Evolutionary conservation across 1,140 invertebrate genomes (phyloP), one percentile per base, ranked within the genome.

Genomic region (Lerema accius): DNA sequence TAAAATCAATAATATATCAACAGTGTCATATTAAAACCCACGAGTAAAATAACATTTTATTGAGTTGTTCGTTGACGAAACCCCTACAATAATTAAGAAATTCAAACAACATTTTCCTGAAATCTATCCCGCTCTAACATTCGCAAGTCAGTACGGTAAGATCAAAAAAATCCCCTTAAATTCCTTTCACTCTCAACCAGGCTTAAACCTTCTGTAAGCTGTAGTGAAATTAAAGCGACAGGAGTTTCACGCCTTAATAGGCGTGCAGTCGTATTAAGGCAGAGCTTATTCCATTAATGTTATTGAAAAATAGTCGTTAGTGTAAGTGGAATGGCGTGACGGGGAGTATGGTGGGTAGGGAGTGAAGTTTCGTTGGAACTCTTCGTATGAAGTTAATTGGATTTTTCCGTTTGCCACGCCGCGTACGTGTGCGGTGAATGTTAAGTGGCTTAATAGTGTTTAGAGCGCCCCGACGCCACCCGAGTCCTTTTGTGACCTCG

Each of bases 301-400:
- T 79, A 79, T 79, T 79, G 79, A 76, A 71, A 82, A 78, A 74
- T 79, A 79, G 69, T 76, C 71, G 71, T 75, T 80, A 78, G 69
- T 72, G 69, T 67, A 70, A 76, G 79, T 69, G 71, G 70, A 64
- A 65, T 59, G 46, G 63, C 53, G 63, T 65, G 23, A 37, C 46
- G 58, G 28, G 17, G 40, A 14, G 26, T 55, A 19, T 19, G 62
- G 35, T n/a, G 59, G 49, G 43, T 43, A 28, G 19, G 37, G 53
- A 16, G 53, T 40, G 53, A 26, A 56, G 53, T 45, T 65, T 60
- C 35, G 42, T 28, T 65, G 66, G 73, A 75, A 76, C 71, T 74
- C 73, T 78, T 81, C 82, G 74, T 80, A 83, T 80, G 80, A 65
- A 84, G 78, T 84, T 84, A 84, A 86, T 86, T 86, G 82, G 81